Percentiles rank a stretch among this genome's conserved stretches.
Evolutionary conservation across 2,113 vertebrate species (phyloP).

Genomic region (Tretioscincus oriximinensis): DNA sequence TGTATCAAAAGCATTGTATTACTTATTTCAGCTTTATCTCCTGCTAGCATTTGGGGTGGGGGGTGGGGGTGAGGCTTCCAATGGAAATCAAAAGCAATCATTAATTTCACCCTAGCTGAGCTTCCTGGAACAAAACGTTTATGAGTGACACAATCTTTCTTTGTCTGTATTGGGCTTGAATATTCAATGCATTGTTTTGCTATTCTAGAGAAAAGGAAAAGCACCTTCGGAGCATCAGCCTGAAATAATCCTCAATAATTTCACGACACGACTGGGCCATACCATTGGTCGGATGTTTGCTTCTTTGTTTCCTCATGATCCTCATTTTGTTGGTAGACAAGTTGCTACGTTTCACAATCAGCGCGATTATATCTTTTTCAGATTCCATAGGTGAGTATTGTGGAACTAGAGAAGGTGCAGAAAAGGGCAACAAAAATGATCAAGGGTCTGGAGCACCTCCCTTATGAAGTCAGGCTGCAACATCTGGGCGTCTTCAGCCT

Average conservation of each 20-base stretch:
- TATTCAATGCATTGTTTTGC: conserved; percentile 1
- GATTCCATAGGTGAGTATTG: conserved; percentile 97
- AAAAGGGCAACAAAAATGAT: too few relatives aligned
- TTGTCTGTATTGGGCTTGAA: not conserved
- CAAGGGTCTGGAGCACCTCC: too few relatives aligned
- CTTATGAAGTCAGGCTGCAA: too few relatives aligned
- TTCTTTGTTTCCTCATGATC: conserved; percentile 91
- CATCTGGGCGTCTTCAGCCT: too few relatives aligned
- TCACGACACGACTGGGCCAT: conserved; percentile 92
- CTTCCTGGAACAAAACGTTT: too few relatives aligned
- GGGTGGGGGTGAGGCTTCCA: too few relatives aligned
- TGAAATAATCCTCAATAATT: conserved; percentile 96
- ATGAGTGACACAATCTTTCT: not conserved
- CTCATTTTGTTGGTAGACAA: conserved; percentile 93
- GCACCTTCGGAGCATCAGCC: conserved; percentile 87
- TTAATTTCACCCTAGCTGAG: too few relatives aligned
- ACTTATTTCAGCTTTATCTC: too few relatives aligned
- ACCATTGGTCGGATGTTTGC: conserved; percentile 90
- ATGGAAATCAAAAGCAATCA: too few relatives aligned
- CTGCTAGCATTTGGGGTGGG: too few relatives aligned
- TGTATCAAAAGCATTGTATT: too few relatives aligned
- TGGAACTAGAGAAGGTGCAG: too few relatives aligned
- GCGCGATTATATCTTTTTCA: conserved; percentile 95
- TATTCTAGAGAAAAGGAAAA: conserved; percentile 86
- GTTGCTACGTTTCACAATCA: conserved; percentile 98